phyloP scores from a whole-genome alignment of 2,888 invertebrate species.

The Melangyna quadrimaculata region DNA sequence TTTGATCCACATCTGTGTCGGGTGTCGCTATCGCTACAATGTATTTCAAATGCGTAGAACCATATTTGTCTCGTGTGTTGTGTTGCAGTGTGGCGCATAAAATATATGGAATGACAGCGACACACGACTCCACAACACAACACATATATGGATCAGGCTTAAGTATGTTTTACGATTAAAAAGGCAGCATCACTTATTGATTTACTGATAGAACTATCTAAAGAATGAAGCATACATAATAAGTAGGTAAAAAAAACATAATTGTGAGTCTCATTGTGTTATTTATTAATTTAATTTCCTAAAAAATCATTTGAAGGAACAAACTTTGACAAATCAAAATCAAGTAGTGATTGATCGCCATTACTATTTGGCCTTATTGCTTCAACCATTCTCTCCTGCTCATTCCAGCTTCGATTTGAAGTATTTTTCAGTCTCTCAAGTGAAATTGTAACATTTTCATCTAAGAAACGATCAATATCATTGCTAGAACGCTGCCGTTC shows the following conservation, averaged over 20 bases:
- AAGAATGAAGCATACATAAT: neutral
- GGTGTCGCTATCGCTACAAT: too few species aligned
- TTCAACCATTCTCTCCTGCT: neutral
- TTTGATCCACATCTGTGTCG: too few species aligned
- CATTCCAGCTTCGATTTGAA: constrained; percentile 28
- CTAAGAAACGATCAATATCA: constrained; percentile 78
- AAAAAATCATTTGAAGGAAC: constrained; percentile 37
- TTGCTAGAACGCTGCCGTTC: constrained; percentile 51
- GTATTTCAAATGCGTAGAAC: too few species aligned
- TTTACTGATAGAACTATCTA: too few species aligned
- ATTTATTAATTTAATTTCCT: constrained; percentile 33
- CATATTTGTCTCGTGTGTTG: too few species aligned
- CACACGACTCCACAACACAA: too few species aligned
- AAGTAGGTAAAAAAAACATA: neutral
- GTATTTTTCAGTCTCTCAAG: constrained; percentile 76
- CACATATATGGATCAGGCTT: too few species aligned
- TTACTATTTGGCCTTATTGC: neutral
- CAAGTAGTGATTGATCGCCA: neutral
- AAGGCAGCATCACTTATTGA: too few species aligned
- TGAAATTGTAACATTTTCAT: constrained; percentile 78
- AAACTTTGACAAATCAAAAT: constrained; percentile 34
- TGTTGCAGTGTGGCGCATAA: too few species aligned
- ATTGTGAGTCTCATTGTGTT: neutral
- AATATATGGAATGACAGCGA: too few species aligned
- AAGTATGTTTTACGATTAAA: too few species aligned